These are phyloP conservation scores for Bursaphelenchus mucronatus DNA, from an alignment of 1,140 invertebrate genomes.

Conservation along the genomic window DNA sequence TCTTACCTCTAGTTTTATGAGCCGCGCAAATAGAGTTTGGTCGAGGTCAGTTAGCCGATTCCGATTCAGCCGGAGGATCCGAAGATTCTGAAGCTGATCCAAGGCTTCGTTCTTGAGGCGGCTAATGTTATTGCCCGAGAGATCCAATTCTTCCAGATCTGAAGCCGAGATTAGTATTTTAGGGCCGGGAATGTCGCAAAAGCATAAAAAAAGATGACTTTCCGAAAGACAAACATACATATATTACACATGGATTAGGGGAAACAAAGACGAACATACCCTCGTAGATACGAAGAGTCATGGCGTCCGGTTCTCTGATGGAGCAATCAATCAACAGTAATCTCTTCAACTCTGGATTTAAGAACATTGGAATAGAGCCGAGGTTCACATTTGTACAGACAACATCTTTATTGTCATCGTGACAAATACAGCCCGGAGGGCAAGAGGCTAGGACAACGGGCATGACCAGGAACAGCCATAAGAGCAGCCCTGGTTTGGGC, in stretches of 20 bases:
- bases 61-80: conserved; percentile 3
- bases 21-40: neutral
- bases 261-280: conserved; percentile 2
- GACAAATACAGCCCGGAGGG: conserved; percentile 3
- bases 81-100: conserved; percentile 14
- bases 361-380: conserved; percentile 1
- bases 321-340: conserved; percentile 2
- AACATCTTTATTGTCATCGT: conserved; percentile 7
- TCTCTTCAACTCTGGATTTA: conserved; percentile 10
- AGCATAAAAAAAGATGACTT: neutral
- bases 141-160: conserved; percentile 32
- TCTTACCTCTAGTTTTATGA: conserved; percentile 14
- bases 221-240: neutral
- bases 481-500: neutral
- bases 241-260: neutral
- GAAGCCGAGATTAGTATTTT: no score
- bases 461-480: conserved; percentile 8
- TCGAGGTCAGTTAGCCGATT: conserved; percentile 5
- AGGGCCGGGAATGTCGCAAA: no score
- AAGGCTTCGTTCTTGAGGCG: conserved; percentile 28
- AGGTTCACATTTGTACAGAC: neutral
- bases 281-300: conserved; percentile 1
- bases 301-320: neutral
- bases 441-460: conserved; percentile 2
- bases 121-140: conserved; percentile 35